phyloP scores from a whole-genome alignment of 2,888 invertebrate genomes.

The Schizotus pectinicornis region DNA sequence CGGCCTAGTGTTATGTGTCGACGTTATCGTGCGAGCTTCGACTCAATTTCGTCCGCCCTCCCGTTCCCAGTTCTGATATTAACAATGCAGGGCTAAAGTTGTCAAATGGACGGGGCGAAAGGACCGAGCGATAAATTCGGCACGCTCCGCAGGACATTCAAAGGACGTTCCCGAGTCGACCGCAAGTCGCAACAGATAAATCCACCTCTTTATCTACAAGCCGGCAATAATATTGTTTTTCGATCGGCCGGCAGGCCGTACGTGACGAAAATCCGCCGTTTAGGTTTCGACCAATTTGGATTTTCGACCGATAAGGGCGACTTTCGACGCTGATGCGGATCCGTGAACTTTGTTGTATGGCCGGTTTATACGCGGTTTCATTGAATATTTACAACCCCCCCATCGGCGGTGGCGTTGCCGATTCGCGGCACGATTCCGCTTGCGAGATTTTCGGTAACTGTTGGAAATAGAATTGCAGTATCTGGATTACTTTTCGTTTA shows the following conservation, averaged over 20 bases:
- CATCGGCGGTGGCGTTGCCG: slow-evolving; percentile 4
- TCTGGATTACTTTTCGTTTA: slow-evolving; percentile 6
- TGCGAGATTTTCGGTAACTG: neutral
- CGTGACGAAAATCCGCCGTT: slow-evolving; percentile 26
- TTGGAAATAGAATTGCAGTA: slow-evolving; percentile 7
- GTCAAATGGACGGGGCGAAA: too few species aligned
- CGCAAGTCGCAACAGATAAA: slow-evolving; percentile 10
- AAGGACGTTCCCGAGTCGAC: neutral
- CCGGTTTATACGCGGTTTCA: slow-evolving; percentile 9
- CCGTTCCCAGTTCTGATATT: too few species aligned
- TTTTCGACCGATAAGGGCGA: slow-evolving; percentile 15
- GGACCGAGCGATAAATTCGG: too few species aligned
- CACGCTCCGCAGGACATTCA: too few species aligned
- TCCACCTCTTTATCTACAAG: slow-evolving; percentile 18
- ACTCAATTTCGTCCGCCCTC: too few species aligned
- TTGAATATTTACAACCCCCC: slow-evolving; percentile 16
- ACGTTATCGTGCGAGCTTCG: too few species aligned
- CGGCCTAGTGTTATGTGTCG: too few species aligned
- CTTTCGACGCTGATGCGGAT: slow-evolving; percentile 9
- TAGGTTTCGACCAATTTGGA: slow-evolving; percentile 12
- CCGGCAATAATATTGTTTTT: slow-evolving; percentile 29
- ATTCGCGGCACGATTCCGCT: slow-evolving; percentile 17
- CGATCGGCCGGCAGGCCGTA: slow-evolving; percentile 19
- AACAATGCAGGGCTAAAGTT: too few species aligned
- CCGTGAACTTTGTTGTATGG: slow-evolving; percentile 7